Evolutionary conservation across 2,888 invertebrate genomes (phyloP).

Genomic region (Tenthredo amoena): DNA sequence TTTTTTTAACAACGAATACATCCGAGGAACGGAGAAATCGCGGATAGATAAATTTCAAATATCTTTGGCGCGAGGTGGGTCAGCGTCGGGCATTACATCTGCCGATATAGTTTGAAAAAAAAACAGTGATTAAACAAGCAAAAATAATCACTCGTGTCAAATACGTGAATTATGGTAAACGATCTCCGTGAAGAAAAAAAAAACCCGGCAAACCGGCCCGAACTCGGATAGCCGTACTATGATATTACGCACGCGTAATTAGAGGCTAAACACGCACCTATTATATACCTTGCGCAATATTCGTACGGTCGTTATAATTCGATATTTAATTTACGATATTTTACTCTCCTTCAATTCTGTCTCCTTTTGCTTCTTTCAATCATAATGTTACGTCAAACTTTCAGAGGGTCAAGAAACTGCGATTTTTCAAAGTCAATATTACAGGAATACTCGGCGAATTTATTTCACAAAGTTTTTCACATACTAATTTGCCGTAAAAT

Average conservation of each 20-base stretch:
- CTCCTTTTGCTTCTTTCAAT: background rate
- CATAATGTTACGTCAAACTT: background rate
- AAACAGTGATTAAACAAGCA: background rate
- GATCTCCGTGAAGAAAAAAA: background rate
- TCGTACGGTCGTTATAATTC: background rate
- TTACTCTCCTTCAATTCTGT: background rate
- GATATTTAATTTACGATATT: background rate
- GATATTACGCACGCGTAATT: conserved; percentile 9
- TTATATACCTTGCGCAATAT: conserved; percentile 16
- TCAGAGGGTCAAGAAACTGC: background rate
- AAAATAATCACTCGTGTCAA: background rate
- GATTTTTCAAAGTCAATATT: background rate
- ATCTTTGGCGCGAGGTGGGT: background rate
- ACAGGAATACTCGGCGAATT: background rate
- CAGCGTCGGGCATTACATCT: background rate
- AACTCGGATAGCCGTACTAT: background rate
- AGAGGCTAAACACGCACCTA: background rate
- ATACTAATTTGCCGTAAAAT: background rate
- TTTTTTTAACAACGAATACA: background rate
- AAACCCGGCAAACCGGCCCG: background rate
- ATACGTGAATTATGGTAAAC: background rate
- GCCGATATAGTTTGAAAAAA: background rate
- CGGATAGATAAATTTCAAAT: background rate
- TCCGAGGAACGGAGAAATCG: background rate
- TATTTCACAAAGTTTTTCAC: background rate